Percentiles rank a stretch among this genome's conserved stretches.
Conservation (phyloP, 2,113 vertebrate species). For the Microtus montanus region DNA sequence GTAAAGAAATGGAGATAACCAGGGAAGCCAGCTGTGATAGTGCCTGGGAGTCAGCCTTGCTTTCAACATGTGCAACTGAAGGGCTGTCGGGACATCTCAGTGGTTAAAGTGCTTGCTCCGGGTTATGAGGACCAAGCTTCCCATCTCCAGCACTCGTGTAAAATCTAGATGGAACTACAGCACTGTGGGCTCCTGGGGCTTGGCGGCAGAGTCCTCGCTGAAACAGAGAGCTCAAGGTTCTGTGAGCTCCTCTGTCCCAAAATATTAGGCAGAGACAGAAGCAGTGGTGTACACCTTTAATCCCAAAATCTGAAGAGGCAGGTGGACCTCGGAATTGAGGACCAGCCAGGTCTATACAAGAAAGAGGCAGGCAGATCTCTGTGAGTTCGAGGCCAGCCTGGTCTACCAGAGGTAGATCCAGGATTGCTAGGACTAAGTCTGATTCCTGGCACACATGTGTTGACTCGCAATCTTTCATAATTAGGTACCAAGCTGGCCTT, state of each 20-base stretch:
- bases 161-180: not conserved
- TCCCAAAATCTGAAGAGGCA: not conserved
- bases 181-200: not conserved
- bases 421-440: not conserved
- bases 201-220: too few relatives aligned
- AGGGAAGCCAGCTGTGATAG: not conserved
- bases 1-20: not conserved
- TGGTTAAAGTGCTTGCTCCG: not conserved
- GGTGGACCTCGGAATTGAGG: not conserved
- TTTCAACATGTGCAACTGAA: slow-evolving; percentile 27
- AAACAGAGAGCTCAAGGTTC: not conserved
- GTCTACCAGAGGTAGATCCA: not conserved
- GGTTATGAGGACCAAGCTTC: not conserved
- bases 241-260: not conserved
- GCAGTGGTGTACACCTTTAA: not conserved
- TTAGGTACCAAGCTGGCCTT: not conserved
- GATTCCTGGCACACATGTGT: not conserved
- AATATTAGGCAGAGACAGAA: not conserved
- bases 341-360: not conserved
- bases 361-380: not conserved
- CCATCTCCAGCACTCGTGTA: not conserved
- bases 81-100: too few relatives aligned
- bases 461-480: not conserved
- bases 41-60: not conserved
- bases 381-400: not conserved